These are phyloP conservation scores for Aviceda subcristata DNA, from an alignment of 2,113 vertebrate species.

Conservation along the genomic window DNA sequence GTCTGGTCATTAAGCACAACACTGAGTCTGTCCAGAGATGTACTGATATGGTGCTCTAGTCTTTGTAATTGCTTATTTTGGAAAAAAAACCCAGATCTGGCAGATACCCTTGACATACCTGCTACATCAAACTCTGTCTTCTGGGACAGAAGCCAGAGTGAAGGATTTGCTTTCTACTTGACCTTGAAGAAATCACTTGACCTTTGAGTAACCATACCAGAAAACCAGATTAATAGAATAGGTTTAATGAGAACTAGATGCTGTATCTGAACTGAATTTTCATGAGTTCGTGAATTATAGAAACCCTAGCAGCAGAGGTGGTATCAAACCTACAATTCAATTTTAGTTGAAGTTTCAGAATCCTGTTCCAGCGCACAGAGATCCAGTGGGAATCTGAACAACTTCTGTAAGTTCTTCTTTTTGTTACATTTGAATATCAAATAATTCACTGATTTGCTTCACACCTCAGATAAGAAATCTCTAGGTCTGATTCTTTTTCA, in stretches of 20 bases:
- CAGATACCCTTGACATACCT: background rate
- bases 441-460: background rate
- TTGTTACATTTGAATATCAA: background rate
- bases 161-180: background rate
- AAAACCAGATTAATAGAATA: background rate
- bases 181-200: background rate
- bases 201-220: background rate
- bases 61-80: background rate
- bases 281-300: background rate
- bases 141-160: background rate
- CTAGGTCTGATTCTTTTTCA: background rate
- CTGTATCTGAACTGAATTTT: background rate
- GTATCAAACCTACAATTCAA: background rate
- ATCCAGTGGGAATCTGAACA: background rate
- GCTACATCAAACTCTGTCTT: background rate
- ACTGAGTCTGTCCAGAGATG: background rate
- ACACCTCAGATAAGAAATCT: background rate
- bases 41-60: background rate
- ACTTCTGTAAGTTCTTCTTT: background rate
- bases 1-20: background rate
- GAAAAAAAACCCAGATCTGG: too few relatives aligned
- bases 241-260: background rate
- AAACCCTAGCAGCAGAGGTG: background rate
- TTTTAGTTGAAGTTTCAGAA: background rate
- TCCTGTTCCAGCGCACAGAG: background rate